Evolutionary conservation across 2,797 vertebrate species (phyloP).

Genomic region (Sebastes iracundus): DNA sequence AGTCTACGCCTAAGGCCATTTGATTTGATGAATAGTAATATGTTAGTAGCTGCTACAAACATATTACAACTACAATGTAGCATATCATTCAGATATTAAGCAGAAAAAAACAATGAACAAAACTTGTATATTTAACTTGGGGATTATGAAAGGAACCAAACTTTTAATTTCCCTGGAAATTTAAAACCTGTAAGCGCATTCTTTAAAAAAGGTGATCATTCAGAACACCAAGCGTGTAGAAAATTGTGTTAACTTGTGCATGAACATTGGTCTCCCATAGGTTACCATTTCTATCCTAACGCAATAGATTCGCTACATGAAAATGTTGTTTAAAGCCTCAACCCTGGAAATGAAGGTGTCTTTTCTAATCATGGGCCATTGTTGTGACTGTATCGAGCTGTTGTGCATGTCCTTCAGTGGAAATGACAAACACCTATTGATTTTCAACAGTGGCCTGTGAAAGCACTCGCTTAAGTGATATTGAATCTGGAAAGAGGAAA

Average conservation of each 20-base stretch:
- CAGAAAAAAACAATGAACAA: too few species aligned
- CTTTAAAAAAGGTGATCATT: neutral
- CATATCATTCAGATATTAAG: neutral
- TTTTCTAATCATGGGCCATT: neutral
- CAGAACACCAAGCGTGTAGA: neutral
- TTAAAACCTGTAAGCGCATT: neutral
- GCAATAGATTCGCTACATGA: neutral
- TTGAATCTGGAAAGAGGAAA: slow-evolving; percentile 62
- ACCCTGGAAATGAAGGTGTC: slow-evolving; percentile 15
- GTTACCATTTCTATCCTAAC: neutral
- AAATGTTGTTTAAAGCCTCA: neutral
- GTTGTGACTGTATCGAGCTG: slow-evolving; percentile 46
- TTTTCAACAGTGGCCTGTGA: slow-evolving; percentile 57
- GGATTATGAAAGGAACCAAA: neutral
- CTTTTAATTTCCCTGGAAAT: neutral
- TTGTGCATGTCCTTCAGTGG: slow-evolving; percentile 41
- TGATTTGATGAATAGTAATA: too few species aligned
- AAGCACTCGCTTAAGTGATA: slow-evolving; percentile 66
- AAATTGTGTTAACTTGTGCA: neutral
- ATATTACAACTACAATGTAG: neutral
- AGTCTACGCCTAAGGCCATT: too few species aligned
- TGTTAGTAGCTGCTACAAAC: too few species aligned
- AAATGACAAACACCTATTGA: slow-evolving; percentile 61
- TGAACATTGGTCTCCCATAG: neutral
- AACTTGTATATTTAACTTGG: neutral